Conservation (phyloP, 2,797 vertebrate genomes). For the Falco berigora region DNA sequence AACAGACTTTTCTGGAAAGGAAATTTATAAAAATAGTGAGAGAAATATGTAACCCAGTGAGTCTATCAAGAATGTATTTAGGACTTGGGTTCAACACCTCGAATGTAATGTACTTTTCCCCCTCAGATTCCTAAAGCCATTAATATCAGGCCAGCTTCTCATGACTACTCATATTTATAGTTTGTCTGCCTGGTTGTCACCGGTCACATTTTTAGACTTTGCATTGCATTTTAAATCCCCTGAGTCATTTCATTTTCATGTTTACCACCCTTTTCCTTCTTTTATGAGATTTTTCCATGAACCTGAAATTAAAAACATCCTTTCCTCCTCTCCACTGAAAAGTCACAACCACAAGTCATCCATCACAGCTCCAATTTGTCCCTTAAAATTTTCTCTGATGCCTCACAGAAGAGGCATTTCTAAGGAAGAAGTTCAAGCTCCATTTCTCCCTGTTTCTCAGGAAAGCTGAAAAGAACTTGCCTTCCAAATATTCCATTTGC, state of each 20-base stretch:
- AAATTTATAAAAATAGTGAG: neutral
- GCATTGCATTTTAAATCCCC: conserved; percentile 27
- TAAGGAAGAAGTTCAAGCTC: neutral
- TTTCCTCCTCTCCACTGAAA: conserved; percentile 13
- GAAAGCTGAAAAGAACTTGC: neutral
- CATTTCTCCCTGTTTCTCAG: neutral
- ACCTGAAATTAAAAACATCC: conserved; percentile 47
- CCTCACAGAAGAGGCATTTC: neutral
- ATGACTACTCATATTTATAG: conserved; percentile 31
- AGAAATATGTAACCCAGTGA: neutral
- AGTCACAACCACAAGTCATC: conserved; percentile 40
- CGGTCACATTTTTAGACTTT: conserved; percentile 32
- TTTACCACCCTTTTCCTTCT: conserved; percentile 38
- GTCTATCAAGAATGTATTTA: neutral
- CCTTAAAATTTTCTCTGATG: neutral
- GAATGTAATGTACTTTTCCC: neutral
- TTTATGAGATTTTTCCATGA: conserved; percentile 45
- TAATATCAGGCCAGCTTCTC: conserved; percentile 10
- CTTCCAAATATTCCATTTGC: neutral
- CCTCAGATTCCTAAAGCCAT: neutral
- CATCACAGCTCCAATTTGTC: neutral
- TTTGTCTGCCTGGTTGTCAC: conserved; percentile 2
- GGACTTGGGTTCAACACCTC: conserved; percentile 2
- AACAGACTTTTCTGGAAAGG: neutral
- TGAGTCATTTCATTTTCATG: conserved; percentile 8